phyloP scores from a whole-genome alignment of 1,140 invertebrate species.

The Chymomyza costata region DNA sequence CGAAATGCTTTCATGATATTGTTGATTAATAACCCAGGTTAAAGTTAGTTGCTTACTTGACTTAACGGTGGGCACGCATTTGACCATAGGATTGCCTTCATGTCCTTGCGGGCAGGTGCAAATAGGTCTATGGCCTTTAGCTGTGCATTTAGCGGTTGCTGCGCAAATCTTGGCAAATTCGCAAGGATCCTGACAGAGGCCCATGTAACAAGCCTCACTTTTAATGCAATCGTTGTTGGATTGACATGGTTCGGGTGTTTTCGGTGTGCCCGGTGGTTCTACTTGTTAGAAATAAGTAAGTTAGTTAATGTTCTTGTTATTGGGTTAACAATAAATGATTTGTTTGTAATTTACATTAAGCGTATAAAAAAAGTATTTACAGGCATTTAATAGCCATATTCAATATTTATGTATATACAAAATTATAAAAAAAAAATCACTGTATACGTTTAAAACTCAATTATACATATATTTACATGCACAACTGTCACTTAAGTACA shows the following conservation, averaged over 20 bases:
- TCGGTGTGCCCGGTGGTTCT: slow-evolving; percentile 82
- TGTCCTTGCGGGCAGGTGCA: slow-evolving; percentile 85
- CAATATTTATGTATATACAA: no score
- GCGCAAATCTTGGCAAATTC: slow-evolving; percentile 85
- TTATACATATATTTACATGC: no score
- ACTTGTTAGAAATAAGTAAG: slow-evolving; percentile 63
- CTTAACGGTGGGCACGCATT: slow-evolving; percentile 80
- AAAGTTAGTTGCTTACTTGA: slow-evolving; percentile 81
- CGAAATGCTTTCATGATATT: slow-evolving; percentile 11
- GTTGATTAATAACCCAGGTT: slow-evolving; percentile 35
- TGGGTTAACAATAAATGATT: no score
- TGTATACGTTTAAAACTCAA: no score
- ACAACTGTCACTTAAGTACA: no score
- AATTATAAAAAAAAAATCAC: no score
- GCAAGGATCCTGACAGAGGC: slow-evolving; percentile 84
- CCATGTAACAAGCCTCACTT: slow-evolving; percentile 84
- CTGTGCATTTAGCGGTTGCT: slow-evolving; percentile 81
- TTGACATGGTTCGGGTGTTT: slow-evolving; percentile 82
- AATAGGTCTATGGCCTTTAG: slow-evolving; percentile 84
- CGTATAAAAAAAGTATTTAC: no score
- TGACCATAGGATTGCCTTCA: slow-evolving; percentile 85
- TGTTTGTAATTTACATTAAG: no score
- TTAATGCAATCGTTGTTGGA: slow-evolving; percentile 85
- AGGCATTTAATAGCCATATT: no score
- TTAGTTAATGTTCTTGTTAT: no score